Base-by-base conservation (phyloP, 1,140 invertebrate species). In the Halyomorpha halys region DNA sequence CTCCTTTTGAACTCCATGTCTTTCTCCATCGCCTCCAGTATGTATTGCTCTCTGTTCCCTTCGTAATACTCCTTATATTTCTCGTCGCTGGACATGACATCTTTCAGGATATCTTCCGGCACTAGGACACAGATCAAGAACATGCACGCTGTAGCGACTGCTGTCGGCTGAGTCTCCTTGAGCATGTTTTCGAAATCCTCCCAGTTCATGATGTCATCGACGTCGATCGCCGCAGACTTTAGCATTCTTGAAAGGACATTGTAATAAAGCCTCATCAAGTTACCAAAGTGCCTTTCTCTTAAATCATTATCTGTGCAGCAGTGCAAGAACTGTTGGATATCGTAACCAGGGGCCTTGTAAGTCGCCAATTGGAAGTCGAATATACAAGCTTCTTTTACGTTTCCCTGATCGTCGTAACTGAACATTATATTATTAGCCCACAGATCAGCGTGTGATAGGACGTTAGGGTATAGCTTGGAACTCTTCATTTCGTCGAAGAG, bases 391-490 rank as follows among this genome's bases (percentile, higher is more conserved):
- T 21, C 18, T 34, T 5, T 6, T 3, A 21, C 18, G 4, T 19
- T 18, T 3, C 9, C 25, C 1, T 39, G 13, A 1, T 39, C 34
- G 39, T 61, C 39, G 60, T 61, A 61, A 1, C 27, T 34, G 34
- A 61, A 61, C 60, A 61, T 61, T 6, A 61, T 15, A 34, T 61
- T 61, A 34, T 61, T 61, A n/a, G 3, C 5, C 60, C 60, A 61
- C 9, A 61, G 4, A 19, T 61, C 60, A 1, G 34, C 5, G 60
- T 61, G 60, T 13, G 60, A 19, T 4, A 61, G 39, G 13, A 44
- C 60, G 60, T 61, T 61, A 4, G 23, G 60, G 39, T 39, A 45
- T 15, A 15, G 18, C 9, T 39, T 45, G 18, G 60, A 61, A 8
- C 23, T 25, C 34, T 19, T 19, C 18, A 61, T 9, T 9, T 34